Evolutionary conservation across 2,888 invertebrate species (phyloP).

Genomic region (Litoditis marina): DNA sequence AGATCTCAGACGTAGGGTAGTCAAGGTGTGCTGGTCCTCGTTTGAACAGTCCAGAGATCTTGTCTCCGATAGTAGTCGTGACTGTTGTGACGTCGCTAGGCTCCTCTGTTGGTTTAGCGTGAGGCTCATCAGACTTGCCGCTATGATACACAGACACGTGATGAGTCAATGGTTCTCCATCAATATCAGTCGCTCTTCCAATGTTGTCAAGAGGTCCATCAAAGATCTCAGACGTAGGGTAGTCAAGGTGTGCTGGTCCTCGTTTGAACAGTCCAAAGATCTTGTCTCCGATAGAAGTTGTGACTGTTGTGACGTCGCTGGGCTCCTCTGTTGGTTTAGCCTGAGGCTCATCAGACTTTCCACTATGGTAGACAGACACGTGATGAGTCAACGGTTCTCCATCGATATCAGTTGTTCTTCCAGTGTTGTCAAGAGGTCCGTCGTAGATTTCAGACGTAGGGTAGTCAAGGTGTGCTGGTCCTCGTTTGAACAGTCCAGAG

Average conservation of each 20-base stretch:
- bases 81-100: slow-evolving; percentile 23
- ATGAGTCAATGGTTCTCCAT: slow-evolving; percentile 21
- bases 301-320: slow-evolving; percentile 5
- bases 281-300: slow-evolving; percentile 10
- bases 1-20: slow-evolving; percentile 32
- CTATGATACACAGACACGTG: slow-evolving; percentile 32
- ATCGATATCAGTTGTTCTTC: slow-evolving; percentile 20
- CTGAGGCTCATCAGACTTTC: slow-evolving; percentile 9
- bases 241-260: slow-evolving; percentile 32
- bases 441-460: slow-evolving; percentile 21
- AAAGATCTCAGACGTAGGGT: slow-evolving; percentile 30
- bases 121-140: slow-evolving; percentile 24
- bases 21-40: slow-evolving; percentile 31
- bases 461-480: slow-evolving; percentile 32
- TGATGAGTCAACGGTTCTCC: slow-evolving; percentile 23
- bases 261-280: slow-evolving; percentile 38
- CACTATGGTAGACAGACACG: slow-evolving; percentile 19
- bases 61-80: slow-evolving; percentile 17
- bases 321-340: not conserved
- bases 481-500: slow-evolving; percentile 23
- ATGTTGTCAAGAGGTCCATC: slow-evolving; percentile 26
- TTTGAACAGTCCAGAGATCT: slow-evolving; percentile 33
- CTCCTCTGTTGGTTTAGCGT: slow-evolving; percentile 12
- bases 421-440: slow-evolving; percentile 32
- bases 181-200: slow-evolving; percentile 13